Evolutionary conservation across 2,113 vertebrate species (phyloP), one percentile per base, ranked within the genome.

Genomic region (Hippocampus zosterae): DNA sequence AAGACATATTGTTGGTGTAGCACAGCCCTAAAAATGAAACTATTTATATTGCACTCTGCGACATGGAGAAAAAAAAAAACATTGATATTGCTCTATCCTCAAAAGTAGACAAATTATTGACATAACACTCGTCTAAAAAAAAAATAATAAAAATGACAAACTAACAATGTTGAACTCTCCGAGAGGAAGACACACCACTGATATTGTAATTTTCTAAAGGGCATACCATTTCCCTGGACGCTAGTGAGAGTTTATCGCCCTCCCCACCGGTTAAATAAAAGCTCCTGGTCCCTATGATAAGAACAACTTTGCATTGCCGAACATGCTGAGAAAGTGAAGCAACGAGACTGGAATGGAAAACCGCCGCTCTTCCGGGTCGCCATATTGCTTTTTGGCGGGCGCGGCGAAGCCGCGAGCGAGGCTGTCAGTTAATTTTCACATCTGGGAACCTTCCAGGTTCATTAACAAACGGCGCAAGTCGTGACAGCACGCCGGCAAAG

Each of bases 371-470:
- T 59, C 13, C 27, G 57, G 27, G 19, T 46, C 41, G 42, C 63
- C 63, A 65, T 25, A n/a, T 44, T 44, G 62, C 33, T n/a, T 40
- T 62, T 62, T 40, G 61, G 33, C 61, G 23, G 23, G 12, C 53
- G 29, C 18, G 69, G 71, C 70, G 55, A 68, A 74, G 79, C 68
- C 77, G 68, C 59, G 71, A 69, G 62, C 73, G 78, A 76, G 71
- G 77, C 55, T 82, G 75, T 86, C 80, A 83, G 77, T 88, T 89
- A 72, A 87, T 85, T 89, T 91, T 88, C 77, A 87, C 69, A 88
- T 91, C 85, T 85, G 84, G 80, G 85, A 87, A 84, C 87, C 75
- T 85, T 90, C 87, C 82, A 85, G 85, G 80, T 88, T 87, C 87
- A 87, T 88, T 85, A 91, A 88, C 82, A 89, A 88, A 21, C 33